Conservation (phyloP, 2,888 invertebrate species). For the Drosophila fulvimacula region DNA sequence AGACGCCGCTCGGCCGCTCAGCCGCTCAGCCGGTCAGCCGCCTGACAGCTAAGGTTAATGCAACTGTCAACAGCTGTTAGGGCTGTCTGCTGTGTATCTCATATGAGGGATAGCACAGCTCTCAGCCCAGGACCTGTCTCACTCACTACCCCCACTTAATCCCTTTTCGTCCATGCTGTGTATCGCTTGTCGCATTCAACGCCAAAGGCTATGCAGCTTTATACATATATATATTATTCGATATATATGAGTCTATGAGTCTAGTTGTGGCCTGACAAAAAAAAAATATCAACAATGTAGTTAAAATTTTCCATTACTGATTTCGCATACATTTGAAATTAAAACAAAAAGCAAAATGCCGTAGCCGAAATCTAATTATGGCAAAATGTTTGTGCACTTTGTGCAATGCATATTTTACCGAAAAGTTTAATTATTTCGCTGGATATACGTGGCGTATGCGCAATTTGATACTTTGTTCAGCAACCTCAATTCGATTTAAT, state of each 20-base stretch:
- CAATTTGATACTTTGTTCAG: conserved; percentile 21
- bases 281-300: conserved; percentile 23
- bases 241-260: conserved; percentile 1
- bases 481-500: conserved; percentile 36
- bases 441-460: conserved; percentile 4
- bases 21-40: conserved; percentile 10
- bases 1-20: conserved; percentile 1
- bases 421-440: conserved; percentile 39
- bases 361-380: conserved; percentile 30
- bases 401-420: conserved; percentile 28
- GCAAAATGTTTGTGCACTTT: conserved; percentile 22
- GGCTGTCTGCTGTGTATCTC: conserved; percentile 11
- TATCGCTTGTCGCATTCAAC: conserved; percentile 8
- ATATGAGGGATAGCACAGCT: neutral
- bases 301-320: conserved; percentile 26
- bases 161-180: neutral
- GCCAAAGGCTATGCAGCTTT: conserved; percentile 41
- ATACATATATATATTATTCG: neutral
- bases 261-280: neutral
- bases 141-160: neutral
- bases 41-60: conserved; percentile 49
- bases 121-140: no score
- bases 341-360: neutral
- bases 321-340: conserved; percentile 26
- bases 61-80: conserved; percentile 49